Percentiles rank a stretch among this genome's conserved stretches.
Evolutionary conservation across 2,113 vertebrate species (phyloP).

Genomic region (Kobus ellipsiprymnus): DNA sequence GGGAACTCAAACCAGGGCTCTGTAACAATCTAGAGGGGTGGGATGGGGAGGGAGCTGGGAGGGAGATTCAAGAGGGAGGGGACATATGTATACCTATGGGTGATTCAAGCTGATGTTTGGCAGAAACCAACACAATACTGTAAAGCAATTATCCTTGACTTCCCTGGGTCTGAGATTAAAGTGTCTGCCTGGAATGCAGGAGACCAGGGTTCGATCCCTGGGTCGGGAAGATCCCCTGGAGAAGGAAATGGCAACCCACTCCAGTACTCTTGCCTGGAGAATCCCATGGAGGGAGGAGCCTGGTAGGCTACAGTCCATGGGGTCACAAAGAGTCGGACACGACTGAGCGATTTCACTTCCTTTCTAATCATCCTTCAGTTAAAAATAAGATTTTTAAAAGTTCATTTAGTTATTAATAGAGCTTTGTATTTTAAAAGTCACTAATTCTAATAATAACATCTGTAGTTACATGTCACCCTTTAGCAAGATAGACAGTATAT

Average conservation of each 20-base stretch:
- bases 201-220: too few relatives aligned
- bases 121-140: background rate
- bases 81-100: background rate
- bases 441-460: background rate
- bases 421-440: slow-evolving; percentile 1
- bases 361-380: background rate
- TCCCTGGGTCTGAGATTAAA: too few relatives aligned
- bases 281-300: too few relatives aligned
- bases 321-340: too few relatives aligned
- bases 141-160: background rate
- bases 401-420: background rate
- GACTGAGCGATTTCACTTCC: too few relatives aligned
- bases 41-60: background rate
- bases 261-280: too few relatives aligned
- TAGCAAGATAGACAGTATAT: background rate
- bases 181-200: too few relatives aligned
- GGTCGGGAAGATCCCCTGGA: too few relatives aligned
- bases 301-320: too few relatives aligned
- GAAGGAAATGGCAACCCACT: too few relatives aligned
- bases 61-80: background rate
- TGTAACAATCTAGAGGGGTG: background rate
- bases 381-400: background rate
- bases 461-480: background rate
- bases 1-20: background rate
- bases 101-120: background rate